Base-by-base conservation (phyloP, 2,113 vertebrate species). In the Mola mola region DNA sequence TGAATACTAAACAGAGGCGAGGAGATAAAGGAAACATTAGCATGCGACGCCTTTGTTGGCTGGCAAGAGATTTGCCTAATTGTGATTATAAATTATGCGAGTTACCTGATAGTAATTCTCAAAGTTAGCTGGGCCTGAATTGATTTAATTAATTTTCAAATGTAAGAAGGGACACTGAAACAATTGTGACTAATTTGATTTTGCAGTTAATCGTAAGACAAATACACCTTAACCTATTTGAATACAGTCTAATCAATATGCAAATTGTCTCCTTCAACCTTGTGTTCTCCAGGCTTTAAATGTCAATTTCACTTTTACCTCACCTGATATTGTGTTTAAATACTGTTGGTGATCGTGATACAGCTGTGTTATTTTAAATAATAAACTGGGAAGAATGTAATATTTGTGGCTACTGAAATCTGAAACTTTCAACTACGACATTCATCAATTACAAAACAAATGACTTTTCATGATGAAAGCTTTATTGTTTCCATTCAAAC, bases 21-120 rank as follows among this genome's bases (percentile, higher is more conserved):
- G 4, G n/a, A 47, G 73, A 84, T 75, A 83, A 63, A 48, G 37
- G 38, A 37, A 47, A 40, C 66, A 88, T 89, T 82, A 84, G 73
- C 84, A 85, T 91, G 71, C 78, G 64, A 40, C 51, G 3, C 17
- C 59, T 70, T 2, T 22, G 44, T 29, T 22, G 10, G 52, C 17
- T 31, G 69, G 59, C 44, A 20, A 41, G 72, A 77, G 69, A 86
- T 82, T 85, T 61, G 80, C 53, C 46, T 78, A 81, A 85, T 86
- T 88, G 85, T 69, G 84, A 87, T 88, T 84, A 85, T 75, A 78
- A 88, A 90, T 87, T 76, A 76, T 43, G 61, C 74, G 75, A 78
- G 79, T 85, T 81, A 85, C 75, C 82, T 73, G 72, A 83, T 83
- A 87, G 78, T 66, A 79, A 55, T 79, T 83, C 43, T 29, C 36